phyloP scores from a whole-genome alignment of 2,797 vertebrate genomes.

The Acrossocheilus fasciatus region DNA sequence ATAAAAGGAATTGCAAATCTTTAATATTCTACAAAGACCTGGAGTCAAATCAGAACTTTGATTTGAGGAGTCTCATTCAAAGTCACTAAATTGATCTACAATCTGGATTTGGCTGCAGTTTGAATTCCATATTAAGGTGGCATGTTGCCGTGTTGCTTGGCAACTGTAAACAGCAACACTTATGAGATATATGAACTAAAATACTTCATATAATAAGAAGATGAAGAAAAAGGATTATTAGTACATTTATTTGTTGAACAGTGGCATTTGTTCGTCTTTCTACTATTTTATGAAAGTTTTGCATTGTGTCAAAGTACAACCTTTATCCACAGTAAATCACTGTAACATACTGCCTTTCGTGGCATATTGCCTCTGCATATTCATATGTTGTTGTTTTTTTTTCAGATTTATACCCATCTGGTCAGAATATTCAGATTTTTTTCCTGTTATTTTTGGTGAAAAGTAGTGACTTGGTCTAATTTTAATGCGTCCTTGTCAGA shows the following conservation, averaged over 20 bases:
- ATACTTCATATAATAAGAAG: neutral
- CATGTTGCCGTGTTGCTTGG: neutral
- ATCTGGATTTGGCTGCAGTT: neutral
- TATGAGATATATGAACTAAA: neutral
- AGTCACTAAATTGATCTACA: neutral
- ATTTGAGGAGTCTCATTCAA: neutral
- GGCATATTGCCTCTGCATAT: neutral
- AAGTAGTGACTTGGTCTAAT: neutral
- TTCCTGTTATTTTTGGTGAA: neutral
- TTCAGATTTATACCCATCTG: neutral
- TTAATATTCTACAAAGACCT: neutral
- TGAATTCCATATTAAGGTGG: neutral
- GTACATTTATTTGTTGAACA: neutral
- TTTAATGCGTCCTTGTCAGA: slow-evolving; percentile 12
- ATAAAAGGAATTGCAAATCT: neutral
- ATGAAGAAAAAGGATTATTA: no score
- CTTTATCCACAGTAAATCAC: neutral
- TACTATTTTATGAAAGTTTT: no score
- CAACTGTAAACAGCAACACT: neutral
- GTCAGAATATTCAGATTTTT: neutral
- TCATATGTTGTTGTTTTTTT: neutral
- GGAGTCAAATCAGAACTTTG: neutral
- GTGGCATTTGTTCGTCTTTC: no score
- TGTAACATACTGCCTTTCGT: neutral
- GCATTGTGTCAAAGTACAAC: no score